Evolutionary conservation across 2,113 vertebrate species (phyloP).

Genomic region (Diphyllodes magnificus): DNA sequence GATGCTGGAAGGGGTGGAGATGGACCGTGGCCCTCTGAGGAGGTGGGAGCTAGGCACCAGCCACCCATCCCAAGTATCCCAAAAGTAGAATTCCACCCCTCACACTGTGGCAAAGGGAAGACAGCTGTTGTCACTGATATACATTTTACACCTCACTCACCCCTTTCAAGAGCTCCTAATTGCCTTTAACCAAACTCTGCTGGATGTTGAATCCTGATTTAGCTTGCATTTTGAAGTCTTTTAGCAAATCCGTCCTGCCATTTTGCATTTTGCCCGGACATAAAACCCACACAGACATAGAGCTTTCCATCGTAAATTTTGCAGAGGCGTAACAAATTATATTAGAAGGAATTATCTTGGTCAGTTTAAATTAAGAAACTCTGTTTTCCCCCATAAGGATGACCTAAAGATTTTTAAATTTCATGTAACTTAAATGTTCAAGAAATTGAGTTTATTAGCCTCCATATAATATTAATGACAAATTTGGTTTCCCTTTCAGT

Average conservation of each 20-base stretch:
- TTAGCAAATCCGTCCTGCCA: neutral
- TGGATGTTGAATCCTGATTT: neutral
- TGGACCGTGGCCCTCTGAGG: rapidly evolving
- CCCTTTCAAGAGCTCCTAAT: neutral
- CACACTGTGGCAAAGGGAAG: rapidly evolving
- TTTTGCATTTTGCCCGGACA: neutral
- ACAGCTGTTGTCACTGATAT: neutral
- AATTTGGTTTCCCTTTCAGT: slow-evolving; percentile 7
- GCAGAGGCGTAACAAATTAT: neutral
- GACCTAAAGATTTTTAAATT: neutral
- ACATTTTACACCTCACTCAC: neutral
- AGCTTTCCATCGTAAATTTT: neutral
- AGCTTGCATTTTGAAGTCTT: neutral
- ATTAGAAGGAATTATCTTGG: slow-evolving; percentile 14
- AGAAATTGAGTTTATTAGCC: neutral
- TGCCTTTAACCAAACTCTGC: neutral
- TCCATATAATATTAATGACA: slow-evolving; percentile 1
- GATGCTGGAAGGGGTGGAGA: neutral
- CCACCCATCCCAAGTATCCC: neutral
- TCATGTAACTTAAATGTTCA: neutral
- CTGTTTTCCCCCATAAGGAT: neutral
- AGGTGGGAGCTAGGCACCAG: neutral
- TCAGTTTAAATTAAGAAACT: neutral
- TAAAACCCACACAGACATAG: neutral
- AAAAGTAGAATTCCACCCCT: neutral